A percentile compares a stretch with the other conserved stretches of the same genome.
Conservation (phyloP, 1,140 invertebrate genomes). For the Drosophila eugracilis region DNA sequence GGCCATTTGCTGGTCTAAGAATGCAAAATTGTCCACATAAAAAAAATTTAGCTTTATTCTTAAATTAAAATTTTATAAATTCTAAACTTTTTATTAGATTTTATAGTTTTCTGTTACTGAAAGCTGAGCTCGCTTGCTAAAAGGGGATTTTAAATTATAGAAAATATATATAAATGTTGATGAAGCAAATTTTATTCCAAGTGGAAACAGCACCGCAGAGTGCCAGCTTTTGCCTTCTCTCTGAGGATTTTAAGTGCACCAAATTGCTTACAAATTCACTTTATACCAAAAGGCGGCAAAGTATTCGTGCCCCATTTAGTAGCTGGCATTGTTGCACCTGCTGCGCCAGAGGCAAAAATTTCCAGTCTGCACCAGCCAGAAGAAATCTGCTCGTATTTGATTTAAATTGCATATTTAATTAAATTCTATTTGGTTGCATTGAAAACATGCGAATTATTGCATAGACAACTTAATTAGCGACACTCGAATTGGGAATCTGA, state of each 20-base stretch:
- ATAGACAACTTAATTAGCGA: slow-evolving; percentile 71
- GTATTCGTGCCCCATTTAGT: slow-evolving; percentile 36
- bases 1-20: slow-evolving; percentile 35
- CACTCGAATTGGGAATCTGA: slow-evolving; percentile 19
- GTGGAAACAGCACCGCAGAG: slow-evolving; percentile 17
- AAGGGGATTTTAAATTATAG: not conserved
- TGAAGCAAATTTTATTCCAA: not conserved
- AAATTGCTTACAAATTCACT: slow-evolving; percentile 75
- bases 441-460: slow-evolving; percentile 40
- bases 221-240: slow-evolving; percentile 8
- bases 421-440: slow-evolving; percentile 45
- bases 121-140: no score
- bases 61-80: not conserved
- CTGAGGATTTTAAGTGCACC: slow-evolving; percentile 26
- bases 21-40: slow-evolving; percentile 15
- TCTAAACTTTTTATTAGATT: no score
- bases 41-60: not conserved
- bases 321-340: slow-evolving; percentile 32
- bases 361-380: not conserved
- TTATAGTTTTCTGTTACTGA: not conserved
- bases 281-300: slow-evolving; percentile 43
- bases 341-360: slow-evolving; percentile 14
- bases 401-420: slow-evolving; percentile 56
- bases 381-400: slow-evolving; percentile 25
- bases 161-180: not conserved